Evolutionary conservation across 2,113 vertebrate species (phyloP), one percentile per base, ranked within the genome.

Genomic region (Melanostigma gelatinosum): DNA sequence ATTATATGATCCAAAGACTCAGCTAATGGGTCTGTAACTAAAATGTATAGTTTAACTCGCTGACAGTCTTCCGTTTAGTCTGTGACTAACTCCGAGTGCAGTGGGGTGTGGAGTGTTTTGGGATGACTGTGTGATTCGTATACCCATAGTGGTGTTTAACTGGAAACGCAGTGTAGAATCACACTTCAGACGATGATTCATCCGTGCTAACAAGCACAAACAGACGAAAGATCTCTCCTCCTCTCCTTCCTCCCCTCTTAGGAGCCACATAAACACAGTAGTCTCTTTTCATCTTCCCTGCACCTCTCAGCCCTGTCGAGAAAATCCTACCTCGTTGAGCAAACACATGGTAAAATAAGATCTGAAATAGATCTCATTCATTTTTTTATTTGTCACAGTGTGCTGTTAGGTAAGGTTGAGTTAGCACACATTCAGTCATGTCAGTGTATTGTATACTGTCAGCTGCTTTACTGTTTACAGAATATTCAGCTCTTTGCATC

Each of bases 161-260:
- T 65, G 72, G 63, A 82, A 86, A 73, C 10, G 34, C 42, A 55
- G 71, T 29, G 72, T 16, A 62, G 44, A 86, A 79, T 76, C 72
- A 87, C 82, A 70, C 61, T 87, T 88, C 72, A 82, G 67, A 85
- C 20, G 57, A 83, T 79, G 86, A 87, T 85, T 87, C 82, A 87
- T 85, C 71, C 64, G 63, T 6, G 15, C 79, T 81, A 83, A 86
- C 79, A 85, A 84, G 65, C 58, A 68, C 74, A 70, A 80, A 83
- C 72, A 79, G 50, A 85, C 24, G 64, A 77, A 71, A 79, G n/a
- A 75, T 68, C 24, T 76, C 75, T 61, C 68, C 70, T 72, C 34
- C 64, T 13, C 57, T 58, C 29, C 29, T 36, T 44, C 22, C 18
- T 64, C 60, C 6, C 61, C 61, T 82, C 65, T n/a, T 24, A 80